Conservation (phyloP, 2,113 vertebrate species). For the Nothocercus nigrocapillus region DNA sequence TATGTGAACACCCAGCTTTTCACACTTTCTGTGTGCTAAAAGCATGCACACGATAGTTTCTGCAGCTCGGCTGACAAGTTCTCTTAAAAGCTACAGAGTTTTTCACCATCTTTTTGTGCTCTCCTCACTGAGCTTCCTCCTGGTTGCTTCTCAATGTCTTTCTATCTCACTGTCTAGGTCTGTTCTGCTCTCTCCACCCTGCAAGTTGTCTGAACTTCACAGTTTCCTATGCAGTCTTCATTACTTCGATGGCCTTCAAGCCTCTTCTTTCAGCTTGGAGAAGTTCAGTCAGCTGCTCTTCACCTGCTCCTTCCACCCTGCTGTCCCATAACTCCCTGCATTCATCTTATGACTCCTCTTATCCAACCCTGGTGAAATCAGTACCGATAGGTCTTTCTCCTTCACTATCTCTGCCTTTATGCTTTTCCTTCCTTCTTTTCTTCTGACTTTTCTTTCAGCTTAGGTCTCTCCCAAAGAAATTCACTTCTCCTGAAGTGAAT, state of each 20-base stretch:
- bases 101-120: background rate
- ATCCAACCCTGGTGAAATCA: background rate
- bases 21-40: background rate
- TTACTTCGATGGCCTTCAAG: background rate
- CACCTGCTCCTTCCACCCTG: background rate
- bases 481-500: background rate
- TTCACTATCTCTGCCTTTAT: background rate
- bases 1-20: background rate
- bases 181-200: background rate
- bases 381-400: background rate
- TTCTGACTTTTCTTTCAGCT: background rate
- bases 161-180: background rate
- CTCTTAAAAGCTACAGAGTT: background rate
- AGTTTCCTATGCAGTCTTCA: background rate
- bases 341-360: background rate
- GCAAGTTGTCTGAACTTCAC: background rate
- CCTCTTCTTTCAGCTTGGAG: background rate
- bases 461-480: background rate
- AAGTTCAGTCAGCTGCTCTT: background rate
- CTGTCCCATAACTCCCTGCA: background rate
- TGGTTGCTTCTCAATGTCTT: background rate
- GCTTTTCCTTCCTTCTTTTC: background rate
- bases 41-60: background rate
- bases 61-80: background rate
- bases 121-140: background rate